Evolutionary conservation across 2,797 vertebrate genomes (phyloP), one percentile per base, ranked within the genome.

Genomic region (Sciurus vulgaris): DNA sequence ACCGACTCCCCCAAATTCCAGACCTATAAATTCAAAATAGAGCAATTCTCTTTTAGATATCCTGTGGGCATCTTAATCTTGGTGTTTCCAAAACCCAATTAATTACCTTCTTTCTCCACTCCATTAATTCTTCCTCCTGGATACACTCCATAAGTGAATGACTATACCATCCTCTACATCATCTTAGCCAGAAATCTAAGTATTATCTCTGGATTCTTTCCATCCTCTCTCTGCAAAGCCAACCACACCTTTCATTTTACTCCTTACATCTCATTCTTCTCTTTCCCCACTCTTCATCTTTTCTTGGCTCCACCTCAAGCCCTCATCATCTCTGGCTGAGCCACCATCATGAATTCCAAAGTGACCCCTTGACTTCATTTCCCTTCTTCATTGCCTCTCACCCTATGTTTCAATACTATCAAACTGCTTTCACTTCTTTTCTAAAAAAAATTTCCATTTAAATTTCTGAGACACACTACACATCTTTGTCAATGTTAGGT

Each of bases 41-140:
- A 91, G 83, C 63, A 86, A 15, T 78, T 94, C 26, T 89, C 56
- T 92, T 84, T 74, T 94, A 78, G 70, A 87, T 81, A 18, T 84
- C 14, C 72, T 87, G 12, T 2, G 93, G 86, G 47, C 24, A 44
- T 67, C 74, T 82, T 56, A 86, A 82, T 69, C 59, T 86, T 33
- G 10, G 18, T 51, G 7, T 69, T 24, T 93, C 35, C 63, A 72
- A 96, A 91, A 82, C 26, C 82, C 61, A 86, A 49, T 82, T 93
- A 30, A 41, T 91, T 94, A 89, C 38, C 41, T 76, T n/a, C n/a
- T 20, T 86, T 11, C 35, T 26, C 5, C 22, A 69, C 4, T 0
- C 41, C 1, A 63, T n/a, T 22, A 67, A 41, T 69, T 89, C 11
- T 93, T 96, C 33, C 51, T 91, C 63, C 41, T 87, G 81, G 22